Evolutionary conservation across 2,113 vertebrate species (phyloP), one percentile per base, ranked within the genome.

Genomic region (Burhinus oedicnemus): DNA sequence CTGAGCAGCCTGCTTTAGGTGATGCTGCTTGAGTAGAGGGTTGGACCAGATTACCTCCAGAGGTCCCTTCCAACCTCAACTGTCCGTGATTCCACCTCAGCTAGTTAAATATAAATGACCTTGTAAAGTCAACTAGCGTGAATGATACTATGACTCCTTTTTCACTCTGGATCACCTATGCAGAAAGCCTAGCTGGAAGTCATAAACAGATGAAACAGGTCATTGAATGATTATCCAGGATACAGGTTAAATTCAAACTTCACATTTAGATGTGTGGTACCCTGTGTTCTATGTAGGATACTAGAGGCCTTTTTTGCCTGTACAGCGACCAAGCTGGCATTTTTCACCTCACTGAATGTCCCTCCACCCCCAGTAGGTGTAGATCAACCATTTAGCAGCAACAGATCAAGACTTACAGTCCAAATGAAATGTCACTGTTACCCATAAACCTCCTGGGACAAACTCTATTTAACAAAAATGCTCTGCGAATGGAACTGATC

Each of bases 221-320:
- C 26, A 79, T 8, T 72, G 65, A 94, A 79, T 90, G 51, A 86
- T 72, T 77, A 85, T 29, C 52, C 57, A 96, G 34, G n/a, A 78
- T 23, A 74, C 40, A 68, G 51, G 77, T 91, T 94, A 93, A 89
- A 95, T 54, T 89, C 69, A 87, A 91, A 95, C 81, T 38, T 87
- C 12, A 60, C 34, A 10, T 38, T 38, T 20, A 15, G 18, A 38
- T 58, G 44, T 36, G 36, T 11, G 47, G 29, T 7, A 57, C 69
- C 20, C 27, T 54, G 25, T 68, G 55, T 5, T 84, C 65, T 70
- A 9, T 13, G 57, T 2, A 58, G 83, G 36, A 61, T 40, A 61
- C 26, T 16, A 42, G 23, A 64, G 38, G 42, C 32, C 36, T 9
- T 11, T 13, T 86, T 45, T 54, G 40, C 57, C 74, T 36, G 16